Conservation (phyloP, 2,888 invertebrate species). For the Cosmopolites sordidus region DNA sequence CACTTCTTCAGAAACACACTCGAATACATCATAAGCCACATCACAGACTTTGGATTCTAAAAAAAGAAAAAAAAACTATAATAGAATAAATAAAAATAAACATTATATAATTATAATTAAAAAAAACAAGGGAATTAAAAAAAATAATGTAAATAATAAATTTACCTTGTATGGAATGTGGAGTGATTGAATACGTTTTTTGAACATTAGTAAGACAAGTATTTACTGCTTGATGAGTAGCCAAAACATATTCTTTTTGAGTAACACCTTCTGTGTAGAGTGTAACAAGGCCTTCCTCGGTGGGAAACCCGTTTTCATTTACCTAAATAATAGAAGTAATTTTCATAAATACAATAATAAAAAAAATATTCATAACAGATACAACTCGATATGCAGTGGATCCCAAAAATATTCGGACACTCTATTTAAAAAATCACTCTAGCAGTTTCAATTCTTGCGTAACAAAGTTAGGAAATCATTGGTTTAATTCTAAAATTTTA, state of each 20-base stretch:
- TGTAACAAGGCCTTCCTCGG: slow-evolving; percentile 65
- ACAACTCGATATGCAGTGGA: too few relatives aligned
- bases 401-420: too few relatives aligned
- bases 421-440: too few relatives aligned
- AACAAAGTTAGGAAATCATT: too few relatives aligned
- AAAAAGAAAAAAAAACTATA: too few relatives aligned
- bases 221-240: slow-evolving; percentile 66
- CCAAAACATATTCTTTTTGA: slow-evolving; percentile 71
- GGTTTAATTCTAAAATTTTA: too few relatives aligned
- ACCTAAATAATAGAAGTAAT: slow-evolving; percentile 48
- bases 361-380: too few relatives aligned
- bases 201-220: slow-evolving; percentile 62
- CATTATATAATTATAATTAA: too few relatives aligned
- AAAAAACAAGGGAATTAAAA: too few relatives aligned
- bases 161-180: slow-evolving; percentile 40
- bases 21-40: slow-evolving; percentile 72
- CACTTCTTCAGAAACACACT: slow-evolving; percentile 74
- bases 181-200: slow-evolving; percentile 37
- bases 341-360: too few relatives aligned
- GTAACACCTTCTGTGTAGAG: slow-evolving; percentile 76
- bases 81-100: too few relatives aligned
- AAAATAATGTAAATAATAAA: slow-evolving; percentile 15
- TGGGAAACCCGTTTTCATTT: slow-evolving; percentile 69
- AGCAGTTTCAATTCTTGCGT: too few relatives aligned
- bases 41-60: slow-evolving; percentile 68